Evolutionary conservation across 1,140 invertebrate genomes (phyloP), one percentile per base, ranked within the genome.

Genomic region (Doryteuthis pealeii): DNA sequence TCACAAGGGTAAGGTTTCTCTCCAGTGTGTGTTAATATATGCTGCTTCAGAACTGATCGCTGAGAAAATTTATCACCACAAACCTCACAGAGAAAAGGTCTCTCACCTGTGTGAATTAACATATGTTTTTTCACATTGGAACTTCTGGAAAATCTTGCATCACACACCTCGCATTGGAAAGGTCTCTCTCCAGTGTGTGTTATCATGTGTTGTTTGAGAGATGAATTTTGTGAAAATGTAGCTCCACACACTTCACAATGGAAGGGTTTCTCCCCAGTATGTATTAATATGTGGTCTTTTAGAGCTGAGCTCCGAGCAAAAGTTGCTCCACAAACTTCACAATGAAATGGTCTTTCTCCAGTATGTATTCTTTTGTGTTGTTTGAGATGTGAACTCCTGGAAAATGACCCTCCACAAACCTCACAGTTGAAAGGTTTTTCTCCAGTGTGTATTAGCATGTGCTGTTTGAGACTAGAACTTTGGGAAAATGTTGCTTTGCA

Each of bases 261-360:
- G 72, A 87, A 87, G 0, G 84, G 71, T 76, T 85, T 85, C n/a
- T 85, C 86, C 66, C 79, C 77, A 58, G 80, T 98, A 87, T 99
- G 97, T 10, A 96, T 98, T 70, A 97, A 91, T 74, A 98, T 97
- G 89, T 99, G 97, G 96, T 99, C 99, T 85, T 98, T 97, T 0
- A 99, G 90, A 0, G 97, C 97, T 43, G 96, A 97, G 76, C 97
- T 89, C 0, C 95, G 96, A 5, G 96, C 94, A 89, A 99, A 99
- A 0, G 95, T 93, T 88, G 99, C 99, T 66, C 96, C 93, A 90
- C 97, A 99, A 82, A 93, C 94, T 83, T 97, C 96, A 90, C 97
- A 99, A 74, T 92, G 93, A 89, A 98, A 99, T 10, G 85, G 85
- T 78, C 87, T 88, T 66, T 85, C 83, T 6, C 80, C 74, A 2